Base-by-base conservation (phyloP, 2,797 vertebrate genomes). In the Eospalax fontanierii region DNA sequence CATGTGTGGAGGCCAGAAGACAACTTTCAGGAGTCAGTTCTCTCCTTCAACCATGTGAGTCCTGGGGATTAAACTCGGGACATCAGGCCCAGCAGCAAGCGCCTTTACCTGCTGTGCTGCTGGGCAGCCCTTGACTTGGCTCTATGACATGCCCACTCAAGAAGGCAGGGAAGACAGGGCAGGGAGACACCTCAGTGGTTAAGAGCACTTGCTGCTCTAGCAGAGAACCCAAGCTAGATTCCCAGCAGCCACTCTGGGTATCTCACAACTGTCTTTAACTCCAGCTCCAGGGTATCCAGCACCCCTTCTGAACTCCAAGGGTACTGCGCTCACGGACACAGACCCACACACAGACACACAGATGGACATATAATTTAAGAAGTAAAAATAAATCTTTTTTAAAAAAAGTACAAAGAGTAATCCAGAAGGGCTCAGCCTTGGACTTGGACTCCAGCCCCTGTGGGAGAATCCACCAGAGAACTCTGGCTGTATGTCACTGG, bases 391-490 rank as follows among this genome's bases (percentile, higher is more conserved):
- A 61, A n/a, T n/a, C n/a, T n/a, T n/a, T n/a, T n/a, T n/a, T 22
- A 61, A 61, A 0, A 3, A 30, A 33, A 24, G 28, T 2, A 7
- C 63, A 66, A 24, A 30, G n/a, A 30, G 2, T 0, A 43, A 66
- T 40, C 15, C 1, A 0, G 21, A 24, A 18, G 28, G 6, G 35
- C 21, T 4, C 0, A 2, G 16, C 3, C 0, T n/a, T n/a, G 4
- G 4, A 19, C 28, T 19, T 19, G 0, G 30, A 54, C 1, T 33
- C 18, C 14, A 33, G 40, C 8, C 15, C 63, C 68, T 43, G 14
- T 1, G 6, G 12, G 0, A 0, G 16, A 76, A 2, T 1, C 24
- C 24, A 1, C 28, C 10, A 19, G 21, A 68, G 26, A 22, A 24
- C 26, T 35, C 83, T 16, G 66, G 22, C 46, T 50, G 46, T 50